Evolutionary conservation across 1,140 invertebrate species (phyloP), one percentile per base, ranked within the genome.

Genomic region (Drosophila saltans): DNA sequence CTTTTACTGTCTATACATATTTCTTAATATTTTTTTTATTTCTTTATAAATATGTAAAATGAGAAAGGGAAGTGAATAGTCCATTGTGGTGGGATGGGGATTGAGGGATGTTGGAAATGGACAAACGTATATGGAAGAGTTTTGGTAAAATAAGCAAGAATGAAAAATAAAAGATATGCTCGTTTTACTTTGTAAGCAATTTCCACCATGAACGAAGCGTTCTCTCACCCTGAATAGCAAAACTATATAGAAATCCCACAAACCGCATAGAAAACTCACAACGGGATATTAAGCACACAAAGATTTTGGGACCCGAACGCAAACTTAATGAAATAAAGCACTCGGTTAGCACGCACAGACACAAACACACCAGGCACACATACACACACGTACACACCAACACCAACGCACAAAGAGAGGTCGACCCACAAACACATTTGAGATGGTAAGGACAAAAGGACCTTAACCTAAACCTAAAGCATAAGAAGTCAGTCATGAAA

Each of bases 301-400:
- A 88, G 84, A 89, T 89, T 88, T 81, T 78, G 64, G 81, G 69
- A 69, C 57, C 55, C 69, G 66, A 52, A 57, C 58, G 71, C 65
- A 59, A 89, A 89, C 80, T 83, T 83, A 89, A 89, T 89, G 84
- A 89, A 89, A 89, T 89, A 89, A 89, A 89, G 84, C 84, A 88
- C 84, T 88, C 78, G 83, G 79, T 74, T 70, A 70, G 72, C 69
- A 63, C 43, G 36, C 80, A 70, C 78, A 75, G 61, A 71, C 48
- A 40, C 69, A 67, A 24, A 39, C 58, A 81, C 41, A 69, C 45
- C 74, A 48, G 41, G 10, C 30, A 58, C 36, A 33, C 28, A 30
- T 41, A 69, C 52, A 48, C 64, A 67, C 28, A 43, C 52, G 48
- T 10, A 52, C 56, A 48, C 26, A 58, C 52, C 62, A n/a, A 24